Percentiles rank a stretch among this genome's conserved stretches.
These are phyloP conservation scores for Cephus sareptanus DNA, from an alignment of 2,888 invertebrate genomes.

Conservation along the genomic window DNA sequence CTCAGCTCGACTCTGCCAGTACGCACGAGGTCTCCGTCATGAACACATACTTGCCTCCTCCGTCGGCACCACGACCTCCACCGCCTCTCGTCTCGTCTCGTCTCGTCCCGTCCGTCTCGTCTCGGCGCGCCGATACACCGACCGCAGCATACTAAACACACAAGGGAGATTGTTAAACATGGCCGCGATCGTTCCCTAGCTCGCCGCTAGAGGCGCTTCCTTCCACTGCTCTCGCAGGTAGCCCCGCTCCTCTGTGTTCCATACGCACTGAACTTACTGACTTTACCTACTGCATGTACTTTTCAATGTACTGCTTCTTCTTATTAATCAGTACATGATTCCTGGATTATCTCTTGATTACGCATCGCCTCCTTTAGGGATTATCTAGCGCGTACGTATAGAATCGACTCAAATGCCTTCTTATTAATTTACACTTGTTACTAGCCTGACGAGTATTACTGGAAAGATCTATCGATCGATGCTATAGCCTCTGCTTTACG, in stretches of 20 bases:
- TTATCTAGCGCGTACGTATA: background rate
- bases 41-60: conserved; percentile 40
- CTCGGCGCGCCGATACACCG: conserved; percentile 50
- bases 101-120: conserved; percentile 19
- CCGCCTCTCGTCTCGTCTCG: conserved; percentile 26
- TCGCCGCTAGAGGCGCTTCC: conserved; percentile 25
- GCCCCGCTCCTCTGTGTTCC: conserved; percentile 1
- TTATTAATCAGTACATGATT: background rate
- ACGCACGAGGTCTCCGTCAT: conserved; percentile 49
- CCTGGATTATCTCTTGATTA: background rate
- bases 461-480: background rate
- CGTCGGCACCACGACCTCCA: conserved; percentile 31
- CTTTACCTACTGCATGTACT: background rate
- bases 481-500: background rate
- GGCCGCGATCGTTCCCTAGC: conserved; percentile 37
- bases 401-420: background rate
- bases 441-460: background rate
- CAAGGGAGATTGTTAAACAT: conserved; percentile 53
- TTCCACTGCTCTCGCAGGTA: conserved; percentile 10
- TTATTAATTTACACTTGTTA: background rate
- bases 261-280: background rate
- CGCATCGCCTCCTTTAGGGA: background rate
- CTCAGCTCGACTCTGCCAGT: conserved; percentile 43
- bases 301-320: background rate
- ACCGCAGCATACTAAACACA: conserved; percentile 57